phyloP scores from a whole-genome alignment of 2,888 invertebrate genomes.

The Leptopterna dolabrata region DNA sequence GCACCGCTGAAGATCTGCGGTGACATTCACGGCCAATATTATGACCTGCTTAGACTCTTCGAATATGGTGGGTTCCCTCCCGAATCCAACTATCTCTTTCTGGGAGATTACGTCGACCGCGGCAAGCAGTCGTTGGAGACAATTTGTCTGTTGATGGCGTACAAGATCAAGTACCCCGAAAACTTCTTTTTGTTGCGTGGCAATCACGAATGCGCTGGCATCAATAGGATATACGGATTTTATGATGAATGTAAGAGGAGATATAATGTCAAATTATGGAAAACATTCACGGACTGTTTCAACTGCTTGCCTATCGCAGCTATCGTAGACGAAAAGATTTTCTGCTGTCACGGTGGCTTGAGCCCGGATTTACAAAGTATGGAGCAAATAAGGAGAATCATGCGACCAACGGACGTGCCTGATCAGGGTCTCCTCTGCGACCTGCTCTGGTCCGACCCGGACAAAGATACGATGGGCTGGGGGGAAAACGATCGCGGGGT shows the following conservation, averaged over 20 bases:
- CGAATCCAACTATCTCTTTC: conserved; percentile 97
- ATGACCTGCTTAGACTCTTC: conserved; percentile 95
- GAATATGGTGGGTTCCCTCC: conserved; percentile 99
- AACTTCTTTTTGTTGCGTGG: conserved; percentile 96
- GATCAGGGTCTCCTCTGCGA: conserved; percentile 97
- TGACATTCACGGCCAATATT: conserved; percentile 99
- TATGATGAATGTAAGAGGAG: conserved; percentile 90
- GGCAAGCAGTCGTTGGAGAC: conserved; percentile 89
- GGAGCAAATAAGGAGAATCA: conserved; percentile 98
- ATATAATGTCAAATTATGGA: conserved; percentile 98
- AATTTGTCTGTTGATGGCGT: conserved; percentile 94
- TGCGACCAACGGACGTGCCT: conserved; percentile 98
- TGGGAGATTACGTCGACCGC: conserved; percentile 98
- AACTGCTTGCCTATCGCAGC: conserved; percentile 99
- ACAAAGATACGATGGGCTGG: conserved; percentile 98
- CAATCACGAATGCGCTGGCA: conserved; percentile 96
- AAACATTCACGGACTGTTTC: conserved; percentile 99
- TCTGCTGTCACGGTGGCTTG: conserved; percentile 83
- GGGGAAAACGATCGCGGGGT: conserved; percentile 99
- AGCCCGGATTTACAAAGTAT: conserved; percentile 94
- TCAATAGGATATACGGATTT: conserved; percentile 76
- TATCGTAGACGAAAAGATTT: conserved; percentile 88
- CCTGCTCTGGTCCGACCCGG: conserved; percentile 97
- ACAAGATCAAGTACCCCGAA: conserved; percentile 99
- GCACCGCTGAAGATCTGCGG: conserved; percentile 90